phyloP scores from a whole-genome alignment of 2,797 vertebrate genomes.

The Acanthurus lineatus region DNA sequence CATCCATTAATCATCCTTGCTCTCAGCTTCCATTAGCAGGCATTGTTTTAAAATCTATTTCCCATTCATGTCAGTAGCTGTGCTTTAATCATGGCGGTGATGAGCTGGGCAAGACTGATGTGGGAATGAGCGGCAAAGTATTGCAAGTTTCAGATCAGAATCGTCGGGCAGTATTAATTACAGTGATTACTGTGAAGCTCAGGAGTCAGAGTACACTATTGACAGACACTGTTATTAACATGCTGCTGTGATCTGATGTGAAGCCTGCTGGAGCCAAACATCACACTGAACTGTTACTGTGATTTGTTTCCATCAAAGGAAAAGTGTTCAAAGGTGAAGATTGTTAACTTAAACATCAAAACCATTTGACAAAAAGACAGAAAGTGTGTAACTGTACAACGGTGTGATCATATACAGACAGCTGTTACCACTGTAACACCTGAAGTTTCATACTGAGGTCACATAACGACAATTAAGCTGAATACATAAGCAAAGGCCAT shows the following conservation, averaged over 20 bases:
- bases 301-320: neutral
- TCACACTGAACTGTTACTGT: constrained; percentile 1
- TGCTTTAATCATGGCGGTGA: constrained; percentile 73
- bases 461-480: no score
- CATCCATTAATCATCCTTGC: constrained; percentile 83
- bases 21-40: constrained; percentile 84
- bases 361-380: neutral
- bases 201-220: constrained; percentile 34
- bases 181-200: constrained; percentile 41
- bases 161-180: constrained; percentile 60
- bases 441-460: no score
- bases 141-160: constrained; percentile 61
- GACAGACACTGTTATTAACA: constrained; percentile 42
- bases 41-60: constrained; percentile 85
- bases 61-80: constrained; percentile 81
- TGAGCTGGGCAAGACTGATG: constrained; percentile 66
- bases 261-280: neutral
- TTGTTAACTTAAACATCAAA: neutral
- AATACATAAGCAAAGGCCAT: no score
- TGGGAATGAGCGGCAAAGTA: constrained; percentile 47
- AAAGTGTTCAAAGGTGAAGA: neutral
- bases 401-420: no score
- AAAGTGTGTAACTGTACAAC: no score
- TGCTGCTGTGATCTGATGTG: constrained; percentile 18
- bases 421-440: no score